Evolutionary conservation across 2,113 vertebrate genomes (phyloP).

Genomic region (Oenanthe oenanthe): DNA sequence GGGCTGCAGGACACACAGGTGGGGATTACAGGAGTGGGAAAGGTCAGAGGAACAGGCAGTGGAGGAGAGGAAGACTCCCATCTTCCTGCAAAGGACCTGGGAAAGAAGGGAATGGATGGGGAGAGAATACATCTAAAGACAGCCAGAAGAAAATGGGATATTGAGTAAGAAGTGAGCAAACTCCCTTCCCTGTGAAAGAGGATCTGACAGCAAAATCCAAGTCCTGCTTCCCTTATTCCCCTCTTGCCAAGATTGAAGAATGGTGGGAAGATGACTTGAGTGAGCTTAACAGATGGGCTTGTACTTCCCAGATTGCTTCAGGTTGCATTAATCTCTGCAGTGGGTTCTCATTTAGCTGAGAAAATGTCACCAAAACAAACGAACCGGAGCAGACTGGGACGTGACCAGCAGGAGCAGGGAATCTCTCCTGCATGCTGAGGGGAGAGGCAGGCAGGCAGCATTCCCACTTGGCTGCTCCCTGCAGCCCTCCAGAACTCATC

Average conservation of each 20-base stretch:
- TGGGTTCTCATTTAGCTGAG: slow-evolving; percentile 38
- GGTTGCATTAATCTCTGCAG: slow-evolving; percentile 10
- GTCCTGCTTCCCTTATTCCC: not conserved
- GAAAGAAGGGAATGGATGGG: not conserved
- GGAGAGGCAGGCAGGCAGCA: not conserved
- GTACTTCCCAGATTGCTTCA: not conserved
- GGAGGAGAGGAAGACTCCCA: not conserved
- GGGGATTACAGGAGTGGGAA: not conserved
- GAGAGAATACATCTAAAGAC: not conserved
- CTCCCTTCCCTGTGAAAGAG: not conserved
- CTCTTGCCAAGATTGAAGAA: not conserved
- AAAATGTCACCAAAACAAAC: slow-evolving; percentile 46
- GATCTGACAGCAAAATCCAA: not conserved
- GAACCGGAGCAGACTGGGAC: not conserved
- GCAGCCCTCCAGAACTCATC: not conserved
- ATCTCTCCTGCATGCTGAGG: not conserved
- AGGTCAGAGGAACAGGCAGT: not conserved
- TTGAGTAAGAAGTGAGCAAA: not conserved
- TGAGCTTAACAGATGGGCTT: slow-evolving; percentile 45
- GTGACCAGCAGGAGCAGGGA: not conserved
- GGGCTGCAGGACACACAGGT: not conserved
- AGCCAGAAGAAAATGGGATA: not conserved
- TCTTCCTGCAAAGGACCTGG: not conserved
- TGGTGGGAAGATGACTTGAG: not conserved
- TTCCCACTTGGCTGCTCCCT: not conserved